Evolutionary conservation across 1,140 invertebrate species (phyloP), one percentile per base, ranked within the genome.

Genomic region (Charaxes varanes): DNA sequence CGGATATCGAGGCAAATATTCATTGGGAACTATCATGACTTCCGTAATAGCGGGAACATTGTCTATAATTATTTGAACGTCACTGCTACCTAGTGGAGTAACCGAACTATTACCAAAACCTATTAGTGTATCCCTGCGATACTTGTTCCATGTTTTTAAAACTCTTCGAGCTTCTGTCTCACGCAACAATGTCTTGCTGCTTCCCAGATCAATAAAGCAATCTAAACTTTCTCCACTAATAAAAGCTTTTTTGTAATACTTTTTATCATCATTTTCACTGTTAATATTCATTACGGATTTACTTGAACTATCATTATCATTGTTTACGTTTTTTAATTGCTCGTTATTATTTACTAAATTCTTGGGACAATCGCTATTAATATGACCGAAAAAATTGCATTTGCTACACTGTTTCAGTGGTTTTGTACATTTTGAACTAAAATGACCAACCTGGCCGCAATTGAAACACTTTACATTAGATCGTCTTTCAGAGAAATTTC

Each of bases 401-500:
- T 31, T 31, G n/a, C 4, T 1, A 6, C 28, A 31, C 0, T 8
- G n/a, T 31, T 31, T 18, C 2, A 31, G 4, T 0, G 28, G 16
- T 10, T 31, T 2, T 17, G 4, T 6, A 31, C 28, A 31, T 31
- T 31, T 31, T 4, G 15, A 31, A 2, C 28, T 31, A 8, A 8
- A 18, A 17, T 31, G 28, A 8, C 28, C 28, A n/a, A 8, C 4
- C 6, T 18, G 15, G 18, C 28, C 28, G 11, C 16, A 31, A 6
- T 31, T 31, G 6, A 10, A 31, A 18, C 28, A 31, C 3, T 10
- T 14, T 3, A 18, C 7, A 16, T 15, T 31, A 16, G 15, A 18
- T 16, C 15, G 28, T 31, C 28, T 31, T 31, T 18, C 15, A 16
- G n/a, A n/a, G n/a, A n/a, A n/a, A n/a, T n/a, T n/a, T n/a, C n/a